These are phyloP conservation scores for Mus spicilegus DNA, from an alignment of 2,113 vertebrate genomes.

Conservation along the genomic window DNA sequence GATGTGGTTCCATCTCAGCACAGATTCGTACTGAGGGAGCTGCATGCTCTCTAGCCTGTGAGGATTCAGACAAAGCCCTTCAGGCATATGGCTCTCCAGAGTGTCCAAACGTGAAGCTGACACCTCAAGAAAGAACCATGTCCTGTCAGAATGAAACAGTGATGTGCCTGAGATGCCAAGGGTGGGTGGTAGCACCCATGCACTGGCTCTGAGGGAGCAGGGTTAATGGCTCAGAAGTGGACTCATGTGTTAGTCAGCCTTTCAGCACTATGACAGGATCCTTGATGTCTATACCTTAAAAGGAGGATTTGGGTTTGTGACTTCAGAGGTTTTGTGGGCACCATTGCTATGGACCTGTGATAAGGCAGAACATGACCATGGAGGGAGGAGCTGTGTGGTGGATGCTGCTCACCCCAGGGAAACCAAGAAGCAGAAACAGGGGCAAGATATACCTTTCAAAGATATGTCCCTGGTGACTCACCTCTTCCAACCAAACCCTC, in stretches of 20 bases:
- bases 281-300: neutral
- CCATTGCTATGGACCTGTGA: neutral
- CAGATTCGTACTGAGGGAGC: neutral
- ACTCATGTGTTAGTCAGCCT: too few species aligned
- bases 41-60: neutral
- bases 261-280: neutral
- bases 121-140: fast-evolving
- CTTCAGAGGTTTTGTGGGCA: neutral
- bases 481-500: neutral
- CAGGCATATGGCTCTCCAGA: neutral
- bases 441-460: neutral
- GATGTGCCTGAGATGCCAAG: fast-evolving
- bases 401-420: neutral
- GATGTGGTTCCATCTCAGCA: fast-evolving
- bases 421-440: neutral
- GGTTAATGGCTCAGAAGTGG: neutral
- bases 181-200: fast-evolving
- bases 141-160: fast-evolving
- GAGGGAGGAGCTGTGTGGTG: neutral
- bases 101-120: neutral
- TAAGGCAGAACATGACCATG: neutral
- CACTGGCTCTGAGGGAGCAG: neutral
- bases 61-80: neutral
- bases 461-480: neutral
- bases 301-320: neutral